phyloP scores from a whole-genome alignment of 2,888 invertebrate species.

The Ptychoptera albimana region DNA sequence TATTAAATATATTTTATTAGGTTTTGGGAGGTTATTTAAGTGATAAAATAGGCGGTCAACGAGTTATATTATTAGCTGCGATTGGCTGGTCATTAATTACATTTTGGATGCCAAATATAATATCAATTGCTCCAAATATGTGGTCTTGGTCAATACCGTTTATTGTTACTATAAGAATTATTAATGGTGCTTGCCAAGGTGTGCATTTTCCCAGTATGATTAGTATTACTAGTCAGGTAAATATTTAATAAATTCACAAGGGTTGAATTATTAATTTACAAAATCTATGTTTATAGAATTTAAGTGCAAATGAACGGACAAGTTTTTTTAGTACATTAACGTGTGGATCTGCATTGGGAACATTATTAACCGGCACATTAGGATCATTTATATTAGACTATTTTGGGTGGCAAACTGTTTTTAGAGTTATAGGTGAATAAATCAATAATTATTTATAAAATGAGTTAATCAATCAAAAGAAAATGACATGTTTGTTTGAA shows the following conservation, averaged over 20 bases:
- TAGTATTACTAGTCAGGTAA: constrained; percentile 41
- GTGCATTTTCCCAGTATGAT: constrained; percentile 56
- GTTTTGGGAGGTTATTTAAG: constrained; percentile 39
- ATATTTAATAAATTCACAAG: neutral
- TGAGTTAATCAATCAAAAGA: neutral
- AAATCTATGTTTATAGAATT: constrained; percentile 25
- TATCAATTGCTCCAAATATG: constrained; percentile 26
- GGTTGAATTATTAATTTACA: neutral
- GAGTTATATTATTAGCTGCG: constrained; percentile 43
- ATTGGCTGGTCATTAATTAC: constrained; percentile 39
- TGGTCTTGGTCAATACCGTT: constrained; percentile 33
- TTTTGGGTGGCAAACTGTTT: constrained; percentile 48
- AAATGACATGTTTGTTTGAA: constrained; percentile 2
- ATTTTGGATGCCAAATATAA: constrained; percentile 38
- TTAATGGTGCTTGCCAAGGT: constrained; percentile 49
- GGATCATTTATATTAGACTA: constrained; percentile 47
- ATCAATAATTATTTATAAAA: constrained; percentile 3
- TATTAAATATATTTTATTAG: constrained; percentile 12
- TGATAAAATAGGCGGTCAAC: constrained; percentile 46
- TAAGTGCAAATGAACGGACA: constrained; percentile 44
- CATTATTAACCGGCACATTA: constrained; percentile 45
- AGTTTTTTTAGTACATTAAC: constrained; percentile 49
- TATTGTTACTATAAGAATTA: constrained; percentile 39
- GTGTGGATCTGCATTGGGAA: constrained; percentile 44
- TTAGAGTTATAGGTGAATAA: constrained; percentile 39